These are phyloP conservation scores for Mya arenaria DNA, from an alignment of 1,140 invertebrate genomes.

Conservation along the genomic window DNA sequence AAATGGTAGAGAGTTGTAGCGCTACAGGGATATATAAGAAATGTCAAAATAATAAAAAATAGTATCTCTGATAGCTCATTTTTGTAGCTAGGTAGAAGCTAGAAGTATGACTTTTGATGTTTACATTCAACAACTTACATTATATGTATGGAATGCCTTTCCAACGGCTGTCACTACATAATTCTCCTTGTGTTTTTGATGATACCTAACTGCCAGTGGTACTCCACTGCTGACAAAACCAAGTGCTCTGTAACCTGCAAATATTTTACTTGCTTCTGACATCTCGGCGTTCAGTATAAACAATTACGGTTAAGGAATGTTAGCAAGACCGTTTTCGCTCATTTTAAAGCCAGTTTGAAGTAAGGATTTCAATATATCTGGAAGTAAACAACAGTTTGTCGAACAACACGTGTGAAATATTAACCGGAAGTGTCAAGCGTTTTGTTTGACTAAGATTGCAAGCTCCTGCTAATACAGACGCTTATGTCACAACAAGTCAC, in stretches of 20 bases:
- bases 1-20: no score
- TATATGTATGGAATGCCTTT: slow-evolving; percentile 95
- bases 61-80: no score
- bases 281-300: slow-evolving; percentile 20
- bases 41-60: no score
- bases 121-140: no score
- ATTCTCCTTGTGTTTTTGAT: slow-evolving; percentile 92
- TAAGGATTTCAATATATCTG: no score
- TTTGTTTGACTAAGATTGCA: not conserved
- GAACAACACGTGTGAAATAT: slow-evolving; percentile 39
- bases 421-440: slow-evolving; percentile 33
- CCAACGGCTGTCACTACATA: slow-evolving; percentile 94
- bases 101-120: no score
- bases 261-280: slow-evolving; percentile 84
- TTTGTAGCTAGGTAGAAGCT: no score
- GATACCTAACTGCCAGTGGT: slow-evolving; percentile 92
- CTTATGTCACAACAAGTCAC: no score
- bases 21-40: no score
- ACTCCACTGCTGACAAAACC: slow-evolving; percentile 97
- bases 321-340: not conserved
- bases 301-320: not conserved
- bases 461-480: no score
- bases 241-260: slow-evolving; percentile 90
- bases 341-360: not conserved
- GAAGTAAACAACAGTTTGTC: no score